Base-by-base conservation (phyloP, 1,140 invertebrate species). In the Camponotus vicinus region DNA sequence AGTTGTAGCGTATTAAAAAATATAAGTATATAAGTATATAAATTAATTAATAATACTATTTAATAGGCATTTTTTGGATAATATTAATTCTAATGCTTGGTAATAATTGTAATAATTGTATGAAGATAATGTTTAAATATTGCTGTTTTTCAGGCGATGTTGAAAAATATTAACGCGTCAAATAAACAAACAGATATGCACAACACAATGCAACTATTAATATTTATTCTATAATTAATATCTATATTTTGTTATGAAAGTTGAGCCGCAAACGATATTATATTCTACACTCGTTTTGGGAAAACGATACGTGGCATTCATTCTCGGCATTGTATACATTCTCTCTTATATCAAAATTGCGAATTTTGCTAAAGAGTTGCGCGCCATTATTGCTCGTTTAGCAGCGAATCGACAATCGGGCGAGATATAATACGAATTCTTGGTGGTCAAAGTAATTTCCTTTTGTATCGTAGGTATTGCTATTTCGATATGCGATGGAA, bases 211-310 rank as follows among this genome's bases (percentile, higher is more conserved):
- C 27, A 70, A 82, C 61, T 45, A 73, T 73, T 42, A 71, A 73
- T 52, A 52, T 73, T 73, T 34, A 21, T 82, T 59, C 37, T 55
- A 45, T 59, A 71, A 80, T 80, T 49, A 80, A 71, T 71, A 61
- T 42, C 57, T 77, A 34, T 49, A 61, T 76, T 34, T 67, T 18
- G 4, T 66, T 78, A 69, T n/a, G 40, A 70, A 70, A 80, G 21
- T 71, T 21, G 32, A 71, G 37, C 18, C 15, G 52, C 37, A 71
- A 82, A 71, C 21, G 59, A 71, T 71, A 71, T 63, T 18, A 27
- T 63, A 83, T 71, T 63, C n/a, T 18, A 49, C 27, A 55, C 11
- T 63, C 32, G 42, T 78, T 78, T 40, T 11, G 21, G 6, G 40
- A 77, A 66, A 76, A 64, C 7, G 37, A n/a, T 37, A 55, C 40